These are phyloP conservation scores for Lasius fuliginosus DNA, from an alignment of 2,888 invertebrate genomes.

Conservation along the genomic window DNA sequence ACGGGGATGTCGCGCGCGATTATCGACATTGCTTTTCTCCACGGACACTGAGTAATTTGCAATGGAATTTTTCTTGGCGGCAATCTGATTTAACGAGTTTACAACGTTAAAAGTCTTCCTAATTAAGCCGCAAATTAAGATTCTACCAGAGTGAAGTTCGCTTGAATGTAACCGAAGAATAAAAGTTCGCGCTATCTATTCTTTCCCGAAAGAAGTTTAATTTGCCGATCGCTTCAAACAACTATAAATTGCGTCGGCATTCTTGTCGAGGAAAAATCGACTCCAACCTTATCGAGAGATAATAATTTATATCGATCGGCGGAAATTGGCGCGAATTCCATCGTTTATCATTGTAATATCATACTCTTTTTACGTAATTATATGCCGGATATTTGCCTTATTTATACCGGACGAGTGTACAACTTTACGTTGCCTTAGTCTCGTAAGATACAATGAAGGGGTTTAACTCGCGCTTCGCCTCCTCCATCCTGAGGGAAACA, in stretches of 20 bases:
- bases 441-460: conserved; percentile 10
- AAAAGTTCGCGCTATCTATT: conserved; percentile 34
- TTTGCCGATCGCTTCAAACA: conserved; percentile 42
- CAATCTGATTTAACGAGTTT: conserved; percentile 31
- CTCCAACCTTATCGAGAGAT: conserved; percentile 39
- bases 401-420: conserved; percentile 26
- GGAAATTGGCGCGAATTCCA: conserved; percentile 34
- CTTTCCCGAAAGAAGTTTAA: conserved; percentile 29
- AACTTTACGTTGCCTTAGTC: conserved; percentile 6
- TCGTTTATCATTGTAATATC: conserved; percentile 43
- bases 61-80: conserved; percentile 2
- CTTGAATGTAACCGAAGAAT: conserved; percentile 30
- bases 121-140: conserved; percentile 48
- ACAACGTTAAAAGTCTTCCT: conserved; percentile 28
- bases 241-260: conserved; percentile 37
- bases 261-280: conserved; percentile 39
- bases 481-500: conserved; percentile 24
- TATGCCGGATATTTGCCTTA: conserved; percentile 28
- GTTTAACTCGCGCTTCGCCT: conserved; percentile 38
- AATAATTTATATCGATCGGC: conserved; percentile 41
- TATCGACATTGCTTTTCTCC: neutral
- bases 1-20: neutral
- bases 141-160: conserved; percentile 26
- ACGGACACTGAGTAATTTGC: neutral
- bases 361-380: conserved; percentile 34